phyloP scores from a whole-genome alignment of 2,113 vertebrate species.

The Puntigrus tetrazona region DNA sequence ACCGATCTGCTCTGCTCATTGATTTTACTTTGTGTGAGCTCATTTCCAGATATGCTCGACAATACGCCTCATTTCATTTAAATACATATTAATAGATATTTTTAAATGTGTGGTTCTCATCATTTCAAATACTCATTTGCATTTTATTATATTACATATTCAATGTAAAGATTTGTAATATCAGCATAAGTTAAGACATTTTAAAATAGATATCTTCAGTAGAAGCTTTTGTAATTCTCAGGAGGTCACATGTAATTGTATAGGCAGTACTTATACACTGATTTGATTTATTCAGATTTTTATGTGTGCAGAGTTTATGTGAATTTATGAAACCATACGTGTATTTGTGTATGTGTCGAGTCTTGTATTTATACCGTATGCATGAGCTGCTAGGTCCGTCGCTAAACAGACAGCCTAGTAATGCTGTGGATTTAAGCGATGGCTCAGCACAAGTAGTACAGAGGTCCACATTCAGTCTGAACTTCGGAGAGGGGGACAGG shows the following conservation, averaged over 20 bases:
- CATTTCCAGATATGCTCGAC: too few relatives aligned
- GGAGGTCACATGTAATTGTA: neutral
- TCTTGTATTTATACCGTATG: slow-evolving; percentile 4
- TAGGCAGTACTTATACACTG: neutral
- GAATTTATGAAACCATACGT: slow-evolving; percentile 10
- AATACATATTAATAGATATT: neutral
- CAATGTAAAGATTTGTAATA: neutral
- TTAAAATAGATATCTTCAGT: neutral
- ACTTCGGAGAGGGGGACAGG: neutral
- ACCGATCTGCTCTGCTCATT: neutral
- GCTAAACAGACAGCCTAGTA: slow-evolving; percentile 36
- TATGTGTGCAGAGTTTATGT: slow-evolving; percentile 1
- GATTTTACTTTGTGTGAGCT: neutral
- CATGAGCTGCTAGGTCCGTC: slow-evolving; percentile 9
- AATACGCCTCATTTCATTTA: neutral
- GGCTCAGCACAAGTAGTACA: slow-evolving; percentile 44
- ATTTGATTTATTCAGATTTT: neutral
- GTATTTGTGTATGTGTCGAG: slow-evolving; percentile 26
- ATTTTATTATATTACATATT: neutral
- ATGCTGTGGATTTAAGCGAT: slow-evolving; percentile 52
- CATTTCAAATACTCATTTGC: neutral
- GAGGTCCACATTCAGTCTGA: slow-evolving; percentile 49
- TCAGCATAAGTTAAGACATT: neutral
- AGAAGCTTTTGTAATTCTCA: slow-evolving; percentile 3
- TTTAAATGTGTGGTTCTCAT: neutral